phyloP scores from a whole-genome alignment of 2,113 vertebrate genomes.

The Coracopsis vasa region DNA sequence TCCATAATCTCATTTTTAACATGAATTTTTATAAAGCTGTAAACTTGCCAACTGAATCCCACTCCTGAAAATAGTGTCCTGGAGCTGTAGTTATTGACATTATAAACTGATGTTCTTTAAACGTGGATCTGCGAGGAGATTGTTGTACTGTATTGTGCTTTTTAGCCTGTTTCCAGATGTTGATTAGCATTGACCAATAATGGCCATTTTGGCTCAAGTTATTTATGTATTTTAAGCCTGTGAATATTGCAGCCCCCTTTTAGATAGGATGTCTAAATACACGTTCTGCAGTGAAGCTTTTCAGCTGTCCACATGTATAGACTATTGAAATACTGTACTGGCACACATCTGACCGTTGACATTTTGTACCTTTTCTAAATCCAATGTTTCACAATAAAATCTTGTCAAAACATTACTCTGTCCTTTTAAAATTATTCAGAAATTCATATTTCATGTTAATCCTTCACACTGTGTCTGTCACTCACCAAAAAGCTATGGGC shows the following conservation, averaged over 20 bases:
- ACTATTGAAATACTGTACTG: slow-evolving; percentile 78
- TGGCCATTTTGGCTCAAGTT: slow-evolving; percentile 69
- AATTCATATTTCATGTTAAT: background rate
- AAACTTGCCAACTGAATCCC: slow-evolving; percentile 46
- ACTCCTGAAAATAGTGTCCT: background rate
- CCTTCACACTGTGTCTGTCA: accelerated
- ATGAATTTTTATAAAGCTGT: slow-evolving; percentile 48
- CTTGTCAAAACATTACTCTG: slow-evolving; percentile 74
- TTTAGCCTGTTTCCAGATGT: slow-evolving; percentile 75
- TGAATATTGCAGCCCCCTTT: slow-evolving; percentile 82
- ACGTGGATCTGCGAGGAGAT: slow-evolving; percentile 68
- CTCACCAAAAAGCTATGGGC: background rate
- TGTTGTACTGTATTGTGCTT: slow-evolving; percentile 78
- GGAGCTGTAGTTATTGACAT: slow-evolving; percentile 66
- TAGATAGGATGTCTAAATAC: slow-evolving; percentile 82
- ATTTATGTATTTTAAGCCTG: slow-evolving; percentile 85
- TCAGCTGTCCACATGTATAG: slow-evolving; percentile 81
- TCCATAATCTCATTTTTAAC: slow-evolving; percentile 46
- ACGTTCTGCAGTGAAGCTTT: slow-evolving; percentile 79
- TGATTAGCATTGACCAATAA: slow-evolving; percentile 81
- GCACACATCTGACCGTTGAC: slow-evolving; percentile 85
- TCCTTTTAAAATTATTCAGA: background rate
- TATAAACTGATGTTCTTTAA: slow-evolving; percentile 70
- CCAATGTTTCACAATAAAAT: slow-evolving; percentile 95
- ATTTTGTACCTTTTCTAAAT: slow-evolving; percentile 98